Base-by-base conservation (phyloP, 2,888 invertebrate genomes). In the Rapana venosa region DNA sequence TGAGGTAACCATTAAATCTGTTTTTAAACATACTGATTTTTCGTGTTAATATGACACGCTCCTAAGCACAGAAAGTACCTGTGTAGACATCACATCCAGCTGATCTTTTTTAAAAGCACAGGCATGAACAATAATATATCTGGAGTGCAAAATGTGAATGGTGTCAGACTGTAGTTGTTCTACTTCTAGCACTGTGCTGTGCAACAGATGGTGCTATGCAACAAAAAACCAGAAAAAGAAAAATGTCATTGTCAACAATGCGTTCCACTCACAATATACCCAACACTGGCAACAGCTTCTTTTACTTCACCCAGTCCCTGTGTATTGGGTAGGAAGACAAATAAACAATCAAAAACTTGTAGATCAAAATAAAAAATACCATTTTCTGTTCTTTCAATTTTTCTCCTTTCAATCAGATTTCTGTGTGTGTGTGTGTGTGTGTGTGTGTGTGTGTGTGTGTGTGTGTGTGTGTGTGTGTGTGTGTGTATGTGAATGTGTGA, bases 251-350 rank as follows among this genome's bases (percentile, higher is more conserved):
- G n/a, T 70, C 47, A 30, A 26, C 8, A 47, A 56, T 26, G 26
- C 47, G 47, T 11, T 47, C 47, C n/a, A 84, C 56, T 56, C 84
- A 84, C 47, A 56, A 84, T 84, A 47, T 47, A 30, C 26, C 84
- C 84, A 56, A 47, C 70, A 70, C 22, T 70, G n/a, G n/a, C n/a
- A 70, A 70, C 77, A 79, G 77, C 35, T 79, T 79, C 32, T 79
- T 79, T 79, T 32, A 15, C 17, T 32, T 79, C 77, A 32, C 32
- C 17, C 20, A 32, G 32, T 32, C 32, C 77, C 77, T 79, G 77
- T 74, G 30, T 30, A 79, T 13, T 13, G 20, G 15, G 77, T 26
- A 32, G 13, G 11, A 17, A n/a, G n/a, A 74, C 74, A 74, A 74
- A 74, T 1, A 61, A 22, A 61, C 61, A 61, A 61, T 13, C 1